Evolutionary conservation across 2,797 vertebrate genomes (phyloP).

Genomic region (Galagoides demidoff): DNA sequence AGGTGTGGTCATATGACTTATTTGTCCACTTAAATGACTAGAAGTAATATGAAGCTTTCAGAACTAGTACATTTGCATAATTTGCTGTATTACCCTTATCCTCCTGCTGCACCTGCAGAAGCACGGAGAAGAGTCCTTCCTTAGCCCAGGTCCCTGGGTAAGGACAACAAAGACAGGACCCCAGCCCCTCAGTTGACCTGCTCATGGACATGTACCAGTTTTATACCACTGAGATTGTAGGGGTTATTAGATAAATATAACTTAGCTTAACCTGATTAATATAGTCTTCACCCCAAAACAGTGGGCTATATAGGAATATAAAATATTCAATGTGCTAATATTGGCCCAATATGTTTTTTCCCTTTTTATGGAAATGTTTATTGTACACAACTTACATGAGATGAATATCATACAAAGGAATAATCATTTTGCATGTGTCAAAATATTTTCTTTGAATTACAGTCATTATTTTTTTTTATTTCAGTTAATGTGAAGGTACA

Average conservation of each 20-base stretch:
- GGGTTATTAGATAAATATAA: neutral
- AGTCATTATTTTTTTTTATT: neutral
- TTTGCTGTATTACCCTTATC: neutral
- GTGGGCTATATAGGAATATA: neutral
- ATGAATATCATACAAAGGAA: neutral
- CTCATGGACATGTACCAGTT: neutral
- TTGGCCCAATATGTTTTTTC: neutral
- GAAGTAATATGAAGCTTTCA: conserved; percentile 37
- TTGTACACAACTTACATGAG: neutral
- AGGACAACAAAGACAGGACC: too few relatives aligned
- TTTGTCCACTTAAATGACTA: neutral
- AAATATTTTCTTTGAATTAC: conserved; percentile 55
- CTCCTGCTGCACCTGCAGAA: neutral
- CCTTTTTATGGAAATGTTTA: conserved; percentile 26
- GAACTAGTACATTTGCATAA: neutral
- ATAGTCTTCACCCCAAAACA: neutral
- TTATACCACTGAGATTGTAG: neutral
- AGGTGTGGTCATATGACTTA: neutral
- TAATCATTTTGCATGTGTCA: neutral
- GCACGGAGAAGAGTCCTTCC: neutral
- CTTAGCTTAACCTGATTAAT: neutral
- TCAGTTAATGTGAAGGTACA: too few relatives aligned
- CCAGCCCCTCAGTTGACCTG: neutral
- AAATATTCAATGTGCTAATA: neutral
- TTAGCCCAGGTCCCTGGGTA: neutral